Evolutionary conservation across 2,113 vertebrate species (phyloP).

Genomic region (Ophiodon elongatus): DNA sequence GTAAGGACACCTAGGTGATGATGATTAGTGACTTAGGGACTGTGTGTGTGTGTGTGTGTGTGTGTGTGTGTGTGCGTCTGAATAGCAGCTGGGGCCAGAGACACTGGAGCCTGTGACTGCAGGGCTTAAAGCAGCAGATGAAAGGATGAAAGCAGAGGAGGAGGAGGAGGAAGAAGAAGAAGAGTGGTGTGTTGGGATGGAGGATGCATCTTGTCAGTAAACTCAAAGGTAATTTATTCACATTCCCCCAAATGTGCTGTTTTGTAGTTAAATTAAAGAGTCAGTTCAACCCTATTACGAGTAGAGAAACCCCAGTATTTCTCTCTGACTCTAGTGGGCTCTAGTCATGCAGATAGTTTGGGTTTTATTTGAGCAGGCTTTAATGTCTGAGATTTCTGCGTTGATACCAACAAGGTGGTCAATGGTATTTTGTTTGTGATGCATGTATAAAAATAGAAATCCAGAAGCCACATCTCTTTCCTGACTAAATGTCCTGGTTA

Average conservation of each 20-base stretch:
- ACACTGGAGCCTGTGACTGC: neutral
- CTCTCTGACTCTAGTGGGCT: neutral
- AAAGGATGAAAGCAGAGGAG: conserved; percentile 10
- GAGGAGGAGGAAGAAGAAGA: conserved; percentile 22
- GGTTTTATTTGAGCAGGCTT: neutral
- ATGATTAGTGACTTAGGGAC: neutral
- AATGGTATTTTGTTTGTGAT: neutral
- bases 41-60: neutral
- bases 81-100: neutral
- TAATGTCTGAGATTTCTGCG: neutral
- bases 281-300: neutral
- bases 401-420: neutral
- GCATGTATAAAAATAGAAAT: neutral
- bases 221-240: no score
- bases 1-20: conserved; percentile 66
- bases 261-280: neutral
- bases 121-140: conserved; percentile 22
- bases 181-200: neutral
- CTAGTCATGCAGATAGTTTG: neutral
- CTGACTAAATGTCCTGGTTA: neutral
- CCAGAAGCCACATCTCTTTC: neutral
- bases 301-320: neutral
- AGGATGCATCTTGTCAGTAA: no score
- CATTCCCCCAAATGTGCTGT: neutral
- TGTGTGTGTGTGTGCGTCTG: neutral